phyloP scores from a whole-genome alignment of 2,797 vertebrate genomes.

The Tamandua tetradactyla region DNA sequence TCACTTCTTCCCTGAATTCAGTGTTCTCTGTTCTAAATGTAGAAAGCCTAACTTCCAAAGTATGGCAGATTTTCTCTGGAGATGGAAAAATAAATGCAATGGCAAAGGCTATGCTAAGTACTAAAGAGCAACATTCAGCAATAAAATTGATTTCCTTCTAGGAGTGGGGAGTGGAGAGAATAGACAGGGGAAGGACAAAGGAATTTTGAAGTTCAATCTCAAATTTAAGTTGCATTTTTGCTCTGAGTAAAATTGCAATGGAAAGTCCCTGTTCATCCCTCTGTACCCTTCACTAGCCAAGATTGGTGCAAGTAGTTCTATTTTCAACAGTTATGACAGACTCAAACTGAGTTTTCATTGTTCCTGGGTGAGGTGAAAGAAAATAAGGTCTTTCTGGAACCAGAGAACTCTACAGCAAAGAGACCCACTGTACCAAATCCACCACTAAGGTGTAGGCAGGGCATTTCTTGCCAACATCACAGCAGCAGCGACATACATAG shows the following conservation, averaged over 20 bases:
- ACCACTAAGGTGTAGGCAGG: not conserved
- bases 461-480: not conserved
- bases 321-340: not conserved
- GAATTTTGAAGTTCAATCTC: not conserved
- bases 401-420: not conserved
- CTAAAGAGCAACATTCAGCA: not conserved
- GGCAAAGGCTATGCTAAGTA: not conserved
- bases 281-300: not conserved
- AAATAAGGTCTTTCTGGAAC: not conserved
- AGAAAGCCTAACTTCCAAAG: not conserved
- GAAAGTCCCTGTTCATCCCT: not conserved
- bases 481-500: not conserved
- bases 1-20: not conserved
- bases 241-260: not conserved
- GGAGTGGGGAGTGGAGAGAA: not conserved
- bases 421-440: not conserved
- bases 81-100: not conserved
- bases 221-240: not conserved
- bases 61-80: not conserved
- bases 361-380: not conserved
- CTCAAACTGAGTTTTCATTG: not conserved
- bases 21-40: not conserved
- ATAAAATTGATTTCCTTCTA: not conserved
- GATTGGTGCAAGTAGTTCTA: not conserved
- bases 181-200: not conserved